Evolutionary conservation across 2,113 vertebrate species (phyloP).

Genomic region (Tragelaphus scriptus): DNA sequence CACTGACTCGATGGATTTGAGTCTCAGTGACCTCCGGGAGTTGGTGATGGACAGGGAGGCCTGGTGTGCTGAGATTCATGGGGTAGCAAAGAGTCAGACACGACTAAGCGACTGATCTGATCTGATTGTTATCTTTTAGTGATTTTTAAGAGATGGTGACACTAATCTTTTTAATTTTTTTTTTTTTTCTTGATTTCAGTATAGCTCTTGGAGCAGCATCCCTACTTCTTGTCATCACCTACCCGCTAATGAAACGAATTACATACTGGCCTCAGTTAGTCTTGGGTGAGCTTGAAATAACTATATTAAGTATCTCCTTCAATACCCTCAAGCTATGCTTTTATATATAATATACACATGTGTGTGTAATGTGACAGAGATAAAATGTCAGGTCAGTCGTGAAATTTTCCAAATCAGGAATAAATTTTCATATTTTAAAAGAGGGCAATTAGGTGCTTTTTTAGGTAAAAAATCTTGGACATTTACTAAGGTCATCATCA

Average conservation of each 20-base stretch:
- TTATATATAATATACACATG: neutral
- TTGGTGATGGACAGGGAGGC: too few species aligned
- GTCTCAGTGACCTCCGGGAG: too few species aligned
- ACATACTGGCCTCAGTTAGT: slow-evolving; percentile 95
- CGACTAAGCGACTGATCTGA: too few species aligned
- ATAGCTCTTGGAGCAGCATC: slow-evolving; percentile 92
- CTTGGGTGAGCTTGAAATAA: slow-evolving; percentile 83
- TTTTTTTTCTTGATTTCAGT: slow-evolving; percentile 75
- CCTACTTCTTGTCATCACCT: slow-evolving; percentile 89
- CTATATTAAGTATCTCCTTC: neutral
- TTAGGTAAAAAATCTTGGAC: neutral
- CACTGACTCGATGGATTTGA: too few species aligned
- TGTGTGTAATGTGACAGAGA: neutral
- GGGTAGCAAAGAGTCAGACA: too few species aligned
- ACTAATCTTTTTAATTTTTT: neutral
- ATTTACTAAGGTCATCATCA: neutral
- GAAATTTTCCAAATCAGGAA: neutral
- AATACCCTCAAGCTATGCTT: neutral
- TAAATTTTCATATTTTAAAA: slow-evolving; percentile 16
- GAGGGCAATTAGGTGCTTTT: neutral
- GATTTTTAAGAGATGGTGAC: neutral
- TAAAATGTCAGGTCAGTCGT: neutral
- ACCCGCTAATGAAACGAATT: slow-evolving; percentile 96
- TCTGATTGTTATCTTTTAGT: neutral
- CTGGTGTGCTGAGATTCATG: too few species aligned